These are phyloP conservation scores for Mastomys coucha DNA, from an alignment of 2,113 vertebrate genomes.

Conservation along the genomic window DNA sequence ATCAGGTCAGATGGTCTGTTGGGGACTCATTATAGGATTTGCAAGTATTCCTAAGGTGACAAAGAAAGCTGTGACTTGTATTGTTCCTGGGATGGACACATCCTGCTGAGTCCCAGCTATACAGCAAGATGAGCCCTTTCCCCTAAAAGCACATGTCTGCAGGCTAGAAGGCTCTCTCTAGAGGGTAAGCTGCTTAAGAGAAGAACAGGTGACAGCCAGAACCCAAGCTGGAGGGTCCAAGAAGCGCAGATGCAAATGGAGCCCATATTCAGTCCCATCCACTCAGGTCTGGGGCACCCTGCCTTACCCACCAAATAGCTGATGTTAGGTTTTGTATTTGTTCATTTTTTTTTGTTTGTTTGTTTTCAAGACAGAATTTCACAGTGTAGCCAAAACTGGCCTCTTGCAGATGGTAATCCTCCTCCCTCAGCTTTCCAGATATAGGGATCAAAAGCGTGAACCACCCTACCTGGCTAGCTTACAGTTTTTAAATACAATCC, in stretches of 20 bases:
- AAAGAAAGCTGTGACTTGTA: not conserved
- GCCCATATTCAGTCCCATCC: not conserved
- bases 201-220: not conserved
- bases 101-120: not conserved
- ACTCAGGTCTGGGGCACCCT: not conserved
- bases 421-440: not conserved
- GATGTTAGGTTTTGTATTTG: not conserved
- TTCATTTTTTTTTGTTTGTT: no score
- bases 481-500: not conserved
- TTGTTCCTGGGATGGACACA: not conserved
- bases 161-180: not conserved
- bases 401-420: not conserved
- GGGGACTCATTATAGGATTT: not conserved
- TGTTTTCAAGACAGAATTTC: not conserved
- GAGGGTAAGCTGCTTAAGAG: not conserved
- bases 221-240: not conserved
- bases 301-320: not conserved
- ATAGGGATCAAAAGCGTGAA: not conserved
- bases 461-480: not conserved
- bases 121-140: not conserved
- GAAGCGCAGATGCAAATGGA: no score
- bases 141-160: not conserved
- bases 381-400: not conserved
- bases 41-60: not conserved
- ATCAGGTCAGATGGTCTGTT: not conserved